Percentiles rank a stretch among this genome's conserved stretches.
Conservation (phyloP, 2,113 vertebrate genomes). For the Cyrtonyx montezumae region DNA sequence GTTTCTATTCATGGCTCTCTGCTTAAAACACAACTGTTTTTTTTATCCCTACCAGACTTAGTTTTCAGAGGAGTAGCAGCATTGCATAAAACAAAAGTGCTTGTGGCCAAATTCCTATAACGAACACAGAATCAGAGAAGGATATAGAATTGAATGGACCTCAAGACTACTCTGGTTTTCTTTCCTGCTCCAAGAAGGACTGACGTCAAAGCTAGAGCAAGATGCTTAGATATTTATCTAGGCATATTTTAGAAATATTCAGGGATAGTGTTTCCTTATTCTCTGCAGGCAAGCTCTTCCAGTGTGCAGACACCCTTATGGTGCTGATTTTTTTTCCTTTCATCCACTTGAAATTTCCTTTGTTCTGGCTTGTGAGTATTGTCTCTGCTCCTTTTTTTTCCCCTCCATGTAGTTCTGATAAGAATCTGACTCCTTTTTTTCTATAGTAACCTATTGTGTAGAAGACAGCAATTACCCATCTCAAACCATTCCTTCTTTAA, state of each 20-base stretch:
- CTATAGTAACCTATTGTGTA: neutral
- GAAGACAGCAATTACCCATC: neutral
- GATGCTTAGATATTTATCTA: neutral
- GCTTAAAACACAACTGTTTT: neutral
- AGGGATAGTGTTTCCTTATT: neutral
- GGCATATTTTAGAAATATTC: neutral
- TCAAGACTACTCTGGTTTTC: neutral
- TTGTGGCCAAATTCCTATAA: neutral
- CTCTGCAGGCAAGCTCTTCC: neutral
- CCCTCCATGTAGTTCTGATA: neutral
- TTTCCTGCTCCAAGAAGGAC: neutral
- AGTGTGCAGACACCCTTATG: neutral
- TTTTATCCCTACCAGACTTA: neutral
- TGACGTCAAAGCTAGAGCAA: neutral
- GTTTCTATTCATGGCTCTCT: neutral
- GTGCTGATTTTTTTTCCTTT: neutral
- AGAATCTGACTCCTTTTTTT: neutral
- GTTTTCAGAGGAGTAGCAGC: neutral
- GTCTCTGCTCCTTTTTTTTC: neutral
- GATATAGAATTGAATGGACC: neutral
- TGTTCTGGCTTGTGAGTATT: neutral
- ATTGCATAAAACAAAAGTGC: neutral
- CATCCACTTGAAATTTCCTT: neutral
- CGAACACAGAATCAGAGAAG: neutral
- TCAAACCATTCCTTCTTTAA: neutral